Conservation (phyloP, 2,888 invertebrate genomes). For the Dorcus hopei region DNA sequence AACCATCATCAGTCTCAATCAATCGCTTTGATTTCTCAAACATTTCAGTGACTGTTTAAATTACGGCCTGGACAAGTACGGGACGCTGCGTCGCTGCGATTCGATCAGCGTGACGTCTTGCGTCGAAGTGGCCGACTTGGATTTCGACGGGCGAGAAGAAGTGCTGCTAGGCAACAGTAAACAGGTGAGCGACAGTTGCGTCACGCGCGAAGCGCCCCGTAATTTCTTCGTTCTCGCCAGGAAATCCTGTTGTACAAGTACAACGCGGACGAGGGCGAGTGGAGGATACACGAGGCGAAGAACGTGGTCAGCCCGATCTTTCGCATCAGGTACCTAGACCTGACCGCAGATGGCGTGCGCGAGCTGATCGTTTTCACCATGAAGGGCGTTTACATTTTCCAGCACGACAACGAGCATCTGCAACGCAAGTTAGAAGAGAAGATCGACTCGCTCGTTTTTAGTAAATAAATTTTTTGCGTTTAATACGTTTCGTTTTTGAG, state of each 20-base stretch:
- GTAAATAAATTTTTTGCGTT: not conserved
- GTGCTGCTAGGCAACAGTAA: constrained; percentile 66
- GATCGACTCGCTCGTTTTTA: constrained; percentile 25
- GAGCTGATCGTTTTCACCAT: constrained; percentile 64
- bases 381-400: constrained; percentile 64
- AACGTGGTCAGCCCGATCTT: constrained; percentile 61
- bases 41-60: constrained; percentile 51
- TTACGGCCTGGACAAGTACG: constrained; percentile 50
- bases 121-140: constrained; percentile 62
- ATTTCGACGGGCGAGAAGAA: constrained; percentile 68
- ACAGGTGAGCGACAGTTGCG: constrained; percentile 3
- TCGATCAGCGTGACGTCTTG: constrained; percentile 59
- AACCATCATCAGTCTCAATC: no score
- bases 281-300: constrained; percentile 53
- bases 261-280: constrained; percentile 40
- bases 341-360: constrained; percentile 64
- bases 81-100: constrained; percentile 52
- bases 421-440: constrained; percentile 35
- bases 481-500: not conserved
- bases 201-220: not conserved
- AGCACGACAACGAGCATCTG: constrained; percentile 43
- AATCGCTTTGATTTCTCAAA: no score
- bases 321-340: constrained; percentile 59
- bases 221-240: constrained; percentile 32
- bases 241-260: constrained; percentile 55